Base-by-base conservation (phyloP, 2,113 vertebrate species). In the Astur gentilis region DNA sequence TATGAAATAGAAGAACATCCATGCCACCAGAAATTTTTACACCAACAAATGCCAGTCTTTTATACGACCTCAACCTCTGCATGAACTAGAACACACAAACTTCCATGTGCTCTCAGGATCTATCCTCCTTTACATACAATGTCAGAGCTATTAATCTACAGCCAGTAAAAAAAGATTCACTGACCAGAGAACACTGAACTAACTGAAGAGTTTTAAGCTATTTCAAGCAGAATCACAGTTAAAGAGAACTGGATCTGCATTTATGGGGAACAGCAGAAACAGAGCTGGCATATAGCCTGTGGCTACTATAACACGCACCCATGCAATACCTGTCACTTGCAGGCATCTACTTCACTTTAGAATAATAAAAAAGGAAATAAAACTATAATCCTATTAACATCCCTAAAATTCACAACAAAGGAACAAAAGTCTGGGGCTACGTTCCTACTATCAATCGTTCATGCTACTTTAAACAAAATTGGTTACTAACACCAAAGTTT, bases 391-490 rank as follows among this genome's bases (percentile, higher is more conserved):
- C 22, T 61, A 44, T 94, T 91, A 93, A 49, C 70, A 79, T 44
- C 71, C 42, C 71, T 77, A 80, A 89, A 94, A 95, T 83, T 95
- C 84, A 90, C 67, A 90, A 83, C 36, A 82, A 55, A 62, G 62
- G 62, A 89, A 83, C 10, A 40, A 83, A 95, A 95, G 87, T 77
- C 84, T 70, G 54, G 64, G 83, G 76, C 94, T 97, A 67, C 55
- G 52, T 90, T 90, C 45, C 84, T 93, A 38, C 44, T 91, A 87
- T 84, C 85, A 91, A 93, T 97, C 85, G 92, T 92, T 96, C 90
- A 89, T 13, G 64, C 86, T 94, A 61, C 86, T 97, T 96, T 91
- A 97, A 95, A 96, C 93, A 95, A 92, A 93, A 87, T 64, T 7
- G 34, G 89, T 90, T 69, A 45, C 93, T 50, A 86, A 91, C 0